Percentiles rank a stretch among this genome's conserved stretches.
Evolutionary conservation across 2,888 invertebrate genomes (phyloP).

Genomic region (Nezara viridula): DNA sequence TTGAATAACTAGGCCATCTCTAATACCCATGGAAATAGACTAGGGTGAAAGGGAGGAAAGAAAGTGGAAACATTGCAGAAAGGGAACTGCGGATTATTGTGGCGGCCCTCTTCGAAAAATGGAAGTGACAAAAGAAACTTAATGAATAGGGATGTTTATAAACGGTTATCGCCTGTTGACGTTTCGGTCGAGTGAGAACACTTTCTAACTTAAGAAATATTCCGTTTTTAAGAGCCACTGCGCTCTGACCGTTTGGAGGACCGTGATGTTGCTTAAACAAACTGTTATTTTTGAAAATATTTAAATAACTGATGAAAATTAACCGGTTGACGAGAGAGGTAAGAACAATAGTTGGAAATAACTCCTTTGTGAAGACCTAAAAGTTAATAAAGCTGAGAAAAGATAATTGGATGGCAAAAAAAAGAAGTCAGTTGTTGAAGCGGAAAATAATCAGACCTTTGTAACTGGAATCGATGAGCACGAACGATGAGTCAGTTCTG

Average conservation of each 20-base stretch:
- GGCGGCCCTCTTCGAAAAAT: not conserved
- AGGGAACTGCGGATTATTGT: constrained; percentile 6
- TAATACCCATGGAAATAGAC: not conserved
- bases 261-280: too few species aligned
- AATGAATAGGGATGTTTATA: not conserved
- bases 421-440: not conserved
- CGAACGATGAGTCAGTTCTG: not conserved
- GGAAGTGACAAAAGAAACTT: constrained; percentile 14
- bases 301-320: too few species aligned
- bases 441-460: not conserved
- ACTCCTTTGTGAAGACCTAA: not conserved
- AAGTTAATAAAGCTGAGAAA: too few species aligned
- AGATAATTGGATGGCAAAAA: not conserved
- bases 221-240: not conserved
- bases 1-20: not conserved
- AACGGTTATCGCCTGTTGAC: not conserved
- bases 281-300: too few species aligned
- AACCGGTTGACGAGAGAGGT: too few species aligned
- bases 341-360: not conserved
- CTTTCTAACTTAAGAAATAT: not conserved
- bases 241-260: too few species aligned
- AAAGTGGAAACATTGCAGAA: constrained; percentile 15
- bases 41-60: not conserved
- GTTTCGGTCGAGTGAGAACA: not conserved
- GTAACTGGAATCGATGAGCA: not conserved